Base-by-base conservation (phyloP, 2,888 invertebrate species). In the Mesorhabditis sp. region DNA sequence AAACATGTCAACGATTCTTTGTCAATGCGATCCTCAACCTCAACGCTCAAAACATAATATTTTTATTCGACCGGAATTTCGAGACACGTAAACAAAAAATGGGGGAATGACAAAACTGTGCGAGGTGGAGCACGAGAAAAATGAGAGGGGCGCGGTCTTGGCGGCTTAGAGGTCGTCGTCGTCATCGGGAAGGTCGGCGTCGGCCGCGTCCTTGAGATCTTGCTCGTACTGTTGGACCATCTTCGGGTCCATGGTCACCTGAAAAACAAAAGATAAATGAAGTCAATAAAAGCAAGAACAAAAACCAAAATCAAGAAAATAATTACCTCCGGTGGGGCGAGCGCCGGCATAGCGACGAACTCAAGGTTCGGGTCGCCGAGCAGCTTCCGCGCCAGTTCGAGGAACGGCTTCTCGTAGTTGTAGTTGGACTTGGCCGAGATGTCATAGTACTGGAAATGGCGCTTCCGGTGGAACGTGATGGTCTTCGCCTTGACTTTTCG, bases 371-470 rank as follows among this genome's bases (percentile, higher is more conserved):
- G 94, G 89, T 99, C 98, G 77, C 98, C 98, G 85, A 97, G 94
- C 85, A 98, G 88, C 88, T 99, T 98, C 81, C 97, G 91, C 66
- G 95, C 97, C 87, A 98, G 89, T 95, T 96, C 99, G 80, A 98
- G 90, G 92, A 99, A 98, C 43, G 98, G 98, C 87, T 99, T 98
- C 87, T 98, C 98, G 84, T 98, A 99, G 90, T 98, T 99, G 90
- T 99, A 99, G 89, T 99, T 98, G 83, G 95, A 95, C 88, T 99
- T 99, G 62, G 98, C 98, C 82, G 95, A 96, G 87, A 99, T 97
- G 87, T 99, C 98, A 87, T 99, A 99, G 90, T 99, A 99, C 95
- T 99, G 90, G 50, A 71, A 42, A 28, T 63, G n/a, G 75, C 79
- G 77, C 77, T 80, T 78, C 84, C 98, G 91, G 87, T 98, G 98